These are phyloP conservation scores for Peromyscus aztecus DNA, from an alignment of 2,797 vertebrate genomes.

Conservation along the genomic window DNA sequence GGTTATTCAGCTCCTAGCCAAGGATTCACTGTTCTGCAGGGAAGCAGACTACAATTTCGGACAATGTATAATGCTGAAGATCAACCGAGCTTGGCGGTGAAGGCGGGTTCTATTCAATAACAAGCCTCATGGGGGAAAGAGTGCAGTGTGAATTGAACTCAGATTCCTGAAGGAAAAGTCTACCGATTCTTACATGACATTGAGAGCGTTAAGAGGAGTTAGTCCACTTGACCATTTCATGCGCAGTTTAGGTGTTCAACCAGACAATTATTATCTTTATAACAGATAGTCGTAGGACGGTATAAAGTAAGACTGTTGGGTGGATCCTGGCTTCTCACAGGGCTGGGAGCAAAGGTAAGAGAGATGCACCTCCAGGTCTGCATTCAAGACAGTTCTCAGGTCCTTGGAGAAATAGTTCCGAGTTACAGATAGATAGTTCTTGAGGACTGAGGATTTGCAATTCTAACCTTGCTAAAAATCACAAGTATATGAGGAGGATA, in stretches of 20 bases:
- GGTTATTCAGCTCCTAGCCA: background rate
- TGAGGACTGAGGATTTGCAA: background rate
- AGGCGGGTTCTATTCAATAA: background rate
- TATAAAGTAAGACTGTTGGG: background rate
- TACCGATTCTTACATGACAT: background rate
- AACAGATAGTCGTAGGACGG: background rate
- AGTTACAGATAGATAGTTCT: background rate
- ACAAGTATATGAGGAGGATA: background rate
- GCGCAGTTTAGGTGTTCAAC: background rate
- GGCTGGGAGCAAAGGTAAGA: background rate
- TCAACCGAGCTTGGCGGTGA: background rate
- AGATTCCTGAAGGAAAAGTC: background rate
- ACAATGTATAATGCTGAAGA: background rate
- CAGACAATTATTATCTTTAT: background rate
- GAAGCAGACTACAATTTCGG: background rate
- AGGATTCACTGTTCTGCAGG: background rate
- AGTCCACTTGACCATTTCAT: background rate
- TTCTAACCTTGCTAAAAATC: background rate
- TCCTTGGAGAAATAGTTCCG: background rate
- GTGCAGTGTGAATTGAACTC: background rate
- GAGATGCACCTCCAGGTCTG: background rate
- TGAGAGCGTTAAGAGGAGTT: too few species aligned
- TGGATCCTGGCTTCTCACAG: background rate
- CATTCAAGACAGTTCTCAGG: background rate
- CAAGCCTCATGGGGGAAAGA: background rate